Evolutionary conservation across 2,888 invertebrate species (phyloP).

Genomic region (Rhodophaea formosa): DNA sequence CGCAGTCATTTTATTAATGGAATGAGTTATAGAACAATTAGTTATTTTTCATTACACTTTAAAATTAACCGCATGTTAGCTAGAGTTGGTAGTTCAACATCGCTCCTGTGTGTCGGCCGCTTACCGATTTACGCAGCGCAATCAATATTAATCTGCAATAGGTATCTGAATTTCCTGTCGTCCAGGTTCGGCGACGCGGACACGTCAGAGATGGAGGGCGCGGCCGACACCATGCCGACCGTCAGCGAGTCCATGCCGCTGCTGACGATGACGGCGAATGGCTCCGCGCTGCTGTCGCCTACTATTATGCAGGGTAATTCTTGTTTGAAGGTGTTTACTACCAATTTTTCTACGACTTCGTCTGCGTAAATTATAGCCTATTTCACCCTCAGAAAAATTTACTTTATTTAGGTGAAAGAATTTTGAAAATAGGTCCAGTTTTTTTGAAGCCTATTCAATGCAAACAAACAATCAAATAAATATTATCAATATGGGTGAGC

Average conservation of each 20-base stretch:
- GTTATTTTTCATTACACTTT: neutral
- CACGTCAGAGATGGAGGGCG: slow-evolving; percentile 73
- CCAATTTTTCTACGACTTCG: too few relatives aligned
- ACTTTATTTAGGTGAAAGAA: too few relatives aligned
- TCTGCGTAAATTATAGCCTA: too few relatives aligned
- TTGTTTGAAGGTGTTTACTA: neutral
- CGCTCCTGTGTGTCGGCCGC: slow-evolving; percentile 8
- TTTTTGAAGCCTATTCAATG: too few relatives aligned
- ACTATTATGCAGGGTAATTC: slow-evolving; percentile 54
- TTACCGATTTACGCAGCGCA: slow-evolving; percentile 1
- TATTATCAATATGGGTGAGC: too few relatives aligned
- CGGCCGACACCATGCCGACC: slow-evolving; percentile 66
- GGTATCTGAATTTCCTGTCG: slow-evolving; percentile 40
- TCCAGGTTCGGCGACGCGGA: slow-evolving; percentile 70
- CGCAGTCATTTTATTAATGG: too few relatives aligned
- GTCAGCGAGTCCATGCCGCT: slow-evolving; percentile 71
- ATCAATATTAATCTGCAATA: slow-evolving; percentile 36
- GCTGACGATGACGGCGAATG: slow-evolving; percentile 63
- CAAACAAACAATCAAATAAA: too few relatives aligned
- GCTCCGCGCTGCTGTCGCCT: slow-evolving; percentile 64
- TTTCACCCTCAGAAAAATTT: too few relatives aligned
- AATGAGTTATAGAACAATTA: too few relatives aligned
- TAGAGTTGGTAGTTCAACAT: neutral
- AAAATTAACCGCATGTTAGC: neutral
- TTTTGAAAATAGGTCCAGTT: too few relatives aligned